A percentile compares a stretch with the other conserved stretches of the same genome.
Conservation (phyloP, 2,113 vertebrate genomes). For the Sinocyclocheilus maitianheensis region DNA sequence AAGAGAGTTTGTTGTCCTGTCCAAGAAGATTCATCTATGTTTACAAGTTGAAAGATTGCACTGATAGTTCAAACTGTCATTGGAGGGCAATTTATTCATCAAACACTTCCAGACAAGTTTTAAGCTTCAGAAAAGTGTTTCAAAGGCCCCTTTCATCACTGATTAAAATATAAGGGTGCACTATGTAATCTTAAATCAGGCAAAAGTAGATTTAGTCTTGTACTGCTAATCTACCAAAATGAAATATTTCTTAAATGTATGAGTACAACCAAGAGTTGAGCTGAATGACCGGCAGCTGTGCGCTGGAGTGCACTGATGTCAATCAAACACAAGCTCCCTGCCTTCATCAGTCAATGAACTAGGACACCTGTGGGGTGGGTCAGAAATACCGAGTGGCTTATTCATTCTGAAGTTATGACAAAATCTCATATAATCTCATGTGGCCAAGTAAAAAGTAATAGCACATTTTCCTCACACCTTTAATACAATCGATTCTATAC, state of each 20-base stretch:
- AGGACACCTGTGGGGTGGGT: not conserved
- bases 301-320: not conserved
- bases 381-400: not conserved
- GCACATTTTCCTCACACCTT: no score
- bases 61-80: constrained; percentile 11
- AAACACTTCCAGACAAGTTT: constrained; percentile 16
- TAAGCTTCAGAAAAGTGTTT: not conserved
- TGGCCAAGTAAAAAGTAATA: no score
- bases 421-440: no score
- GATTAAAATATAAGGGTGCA: not conserved
- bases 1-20: constrained; percentile 30
- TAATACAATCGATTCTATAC: no score
- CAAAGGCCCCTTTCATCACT: not conserved
- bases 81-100: not conserved
- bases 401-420: not conserved
- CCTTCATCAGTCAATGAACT: not conserved
- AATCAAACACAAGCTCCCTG: not conserved
- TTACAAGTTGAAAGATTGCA: constrained; percentile 17
- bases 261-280: not conserved
- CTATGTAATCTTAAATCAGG: constrained; percentile 7
- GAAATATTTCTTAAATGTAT: not conserved
- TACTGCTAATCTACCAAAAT: not conserved
- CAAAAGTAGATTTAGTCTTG: not conserved
- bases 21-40: constrained; percentile 8
- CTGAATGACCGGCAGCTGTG: constrained; percentile 9